Conservation (phyloP, 2,888 invertebrate species). For the Ochropleura leucogaster region DNA sequence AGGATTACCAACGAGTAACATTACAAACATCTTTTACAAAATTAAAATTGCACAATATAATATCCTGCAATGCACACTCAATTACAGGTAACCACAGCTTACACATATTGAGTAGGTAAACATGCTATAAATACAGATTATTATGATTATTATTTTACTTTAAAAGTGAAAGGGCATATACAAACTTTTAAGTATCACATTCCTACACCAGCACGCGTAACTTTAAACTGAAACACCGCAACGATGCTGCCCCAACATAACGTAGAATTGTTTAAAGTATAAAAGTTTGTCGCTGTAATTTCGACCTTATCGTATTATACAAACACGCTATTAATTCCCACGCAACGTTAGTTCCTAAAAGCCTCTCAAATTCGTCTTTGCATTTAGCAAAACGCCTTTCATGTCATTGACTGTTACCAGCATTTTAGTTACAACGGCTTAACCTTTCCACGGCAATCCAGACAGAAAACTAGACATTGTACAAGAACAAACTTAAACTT, state of each 20-base stretch:
- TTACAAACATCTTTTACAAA: too few species aligned
- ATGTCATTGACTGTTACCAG: constrained; percentile 71
- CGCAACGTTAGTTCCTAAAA: constrained; percentile 45
- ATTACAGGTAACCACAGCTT: too few species aligned
- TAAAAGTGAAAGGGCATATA: not conserved
- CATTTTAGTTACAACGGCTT: constrained; percentile 78
- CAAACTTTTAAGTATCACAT: not conserved
- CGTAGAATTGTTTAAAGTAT: not conserved
- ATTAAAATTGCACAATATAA: too few species aligned
- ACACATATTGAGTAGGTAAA: too few species aligned
- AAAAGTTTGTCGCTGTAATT: not conserved
- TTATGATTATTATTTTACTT: too few species aligned
- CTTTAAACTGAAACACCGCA: not conserved
- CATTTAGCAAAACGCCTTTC: constrained; percentile 65
- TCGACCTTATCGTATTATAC: constrained; percentile 26
- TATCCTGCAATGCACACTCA: too few species aligned
- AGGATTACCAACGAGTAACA: too few species aligned
- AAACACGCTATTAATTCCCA: constrained; percentile 50
- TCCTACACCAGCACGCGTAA: too few species aligned
- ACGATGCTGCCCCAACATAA: too few species aligned
- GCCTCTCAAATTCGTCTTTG: constrained; percentile 48
- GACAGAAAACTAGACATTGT: constrained; percentile 83
- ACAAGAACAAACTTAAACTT: constrained; percentile 47
- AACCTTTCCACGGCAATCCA: constrained; percentile 81
- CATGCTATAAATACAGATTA: too few species aligned